phyloP scores from a whole-genome alignment of 2,888 invertebrate genomes.

The Eilema depressum region DNA sequence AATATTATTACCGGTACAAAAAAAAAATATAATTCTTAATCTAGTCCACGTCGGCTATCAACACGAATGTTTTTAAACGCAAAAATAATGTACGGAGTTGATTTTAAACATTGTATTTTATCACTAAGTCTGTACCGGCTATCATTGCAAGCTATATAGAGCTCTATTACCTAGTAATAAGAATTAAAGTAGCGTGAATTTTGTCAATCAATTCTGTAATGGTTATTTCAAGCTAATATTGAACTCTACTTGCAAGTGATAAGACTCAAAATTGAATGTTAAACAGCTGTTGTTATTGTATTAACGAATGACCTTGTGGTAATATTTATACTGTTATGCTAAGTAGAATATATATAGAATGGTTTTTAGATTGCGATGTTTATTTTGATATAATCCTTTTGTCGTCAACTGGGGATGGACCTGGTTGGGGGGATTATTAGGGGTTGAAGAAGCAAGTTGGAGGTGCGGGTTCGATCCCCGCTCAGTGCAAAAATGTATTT shows the following conservation, averaged over 20 bases:
- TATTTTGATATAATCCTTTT: background rate
- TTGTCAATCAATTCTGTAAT: background rate
- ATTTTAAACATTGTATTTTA: constrained; percentile 8
- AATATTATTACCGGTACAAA: background rate
- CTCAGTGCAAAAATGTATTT: no score
- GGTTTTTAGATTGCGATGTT: background rate
- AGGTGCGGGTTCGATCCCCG: no score
- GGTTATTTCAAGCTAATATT: background rate
- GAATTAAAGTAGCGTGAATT: background rate
- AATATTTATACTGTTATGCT: constrained; percentile 7
- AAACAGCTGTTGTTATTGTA: constrained; percentile 1
- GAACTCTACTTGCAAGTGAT: background rate
- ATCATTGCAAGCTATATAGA: background rate
- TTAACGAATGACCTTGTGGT: background rate
- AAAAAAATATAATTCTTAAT: background rate
- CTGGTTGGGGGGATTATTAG: background rate
- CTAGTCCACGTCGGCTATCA: background rate
- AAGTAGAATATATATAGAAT: background rate
- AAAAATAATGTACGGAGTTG: background rate
- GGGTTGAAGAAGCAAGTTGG: no score
- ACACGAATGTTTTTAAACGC: background rate
- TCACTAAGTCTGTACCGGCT: background rate
- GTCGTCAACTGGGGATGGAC: background rate
- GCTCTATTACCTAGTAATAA: background rate
- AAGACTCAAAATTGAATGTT: background rate